Evolutionary conservation across 2,113 vertebrate species (phyloP).

Genomic region (Acrocephalus arundinaceus): DNA sequence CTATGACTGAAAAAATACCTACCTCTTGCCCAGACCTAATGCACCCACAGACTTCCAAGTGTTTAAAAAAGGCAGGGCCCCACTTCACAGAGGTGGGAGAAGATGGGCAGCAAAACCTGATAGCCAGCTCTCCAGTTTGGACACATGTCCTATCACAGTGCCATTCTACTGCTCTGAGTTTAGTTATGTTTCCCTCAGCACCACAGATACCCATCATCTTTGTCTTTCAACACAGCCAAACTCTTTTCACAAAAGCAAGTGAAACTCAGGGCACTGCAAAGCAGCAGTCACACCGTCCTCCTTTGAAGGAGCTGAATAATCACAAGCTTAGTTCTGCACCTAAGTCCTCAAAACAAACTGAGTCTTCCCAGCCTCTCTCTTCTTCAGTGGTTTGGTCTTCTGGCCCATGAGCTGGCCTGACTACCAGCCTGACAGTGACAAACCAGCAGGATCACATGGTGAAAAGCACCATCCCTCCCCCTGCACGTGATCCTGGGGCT

Average conservation of each 20-base stretch:
- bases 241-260: not conserved
- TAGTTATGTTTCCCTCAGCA: not conserved
- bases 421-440: not conserved
- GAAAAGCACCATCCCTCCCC: not conserved
- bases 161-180: not conserved
- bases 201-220: not conserved
- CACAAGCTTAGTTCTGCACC: not conserved
- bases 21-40: not conserved
- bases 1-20: not conserved
- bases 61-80: not conserved
- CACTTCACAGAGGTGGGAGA: not conserved
- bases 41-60: not conserved
- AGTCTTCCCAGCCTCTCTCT: not conserved
- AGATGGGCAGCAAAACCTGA: not conserved
- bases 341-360: not conserved
- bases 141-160: not conserved
- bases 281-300: not conserved
- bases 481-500: fast-evolving
- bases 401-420: not conserved
- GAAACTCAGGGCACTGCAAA: not conserved
- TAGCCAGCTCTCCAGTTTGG: not conserved
- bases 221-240: not conserved
- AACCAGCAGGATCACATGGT: fast-evolving
- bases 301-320: not conserved
- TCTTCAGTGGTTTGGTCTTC: not conserved